Evolutionary conservation across 2,113 vertebrate genomes (phyloP).

Genomic region (Spheniscus mendiculus): DNA sequence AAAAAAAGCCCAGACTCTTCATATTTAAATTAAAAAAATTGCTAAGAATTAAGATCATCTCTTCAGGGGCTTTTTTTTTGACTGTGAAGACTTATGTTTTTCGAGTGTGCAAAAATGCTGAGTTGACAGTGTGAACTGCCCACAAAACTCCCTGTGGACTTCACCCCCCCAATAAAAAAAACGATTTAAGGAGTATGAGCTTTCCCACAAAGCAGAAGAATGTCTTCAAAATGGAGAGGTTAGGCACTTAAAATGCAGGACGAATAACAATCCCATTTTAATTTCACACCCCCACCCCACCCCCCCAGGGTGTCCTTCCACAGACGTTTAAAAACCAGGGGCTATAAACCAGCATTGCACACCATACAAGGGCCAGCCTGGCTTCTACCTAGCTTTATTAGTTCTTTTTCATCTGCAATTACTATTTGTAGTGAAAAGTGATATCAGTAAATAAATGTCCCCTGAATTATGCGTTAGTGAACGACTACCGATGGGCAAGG

Average conservation of each 20-base stretch:
- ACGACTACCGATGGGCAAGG: background rate
- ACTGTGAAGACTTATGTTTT: background rate
- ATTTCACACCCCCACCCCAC: too few species aligned
- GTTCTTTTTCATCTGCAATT: background rate
- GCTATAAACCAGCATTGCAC: background rate
- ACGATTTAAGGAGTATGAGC: background rate
- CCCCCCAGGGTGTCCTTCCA: too few species aligned
- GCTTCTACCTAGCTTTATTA: background rate
- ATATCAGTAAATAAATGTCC: background rate
- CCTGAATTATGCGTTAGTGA: background rate
- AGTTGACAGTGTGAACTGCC: conserved; percentile 20
- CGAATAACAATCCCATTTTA: conserved; percentile 1
- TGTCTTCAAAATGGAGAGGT: background rate
- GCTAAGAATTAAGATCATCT: background rate
- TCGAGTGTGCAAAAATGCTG: conserved; percentile 23
- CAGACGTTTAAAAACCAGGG: background rate
- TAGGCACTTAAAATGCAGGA: conserved; percentile 7
- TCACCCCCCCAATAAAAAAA: background rate
- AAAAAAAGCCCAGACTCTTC: background rate
- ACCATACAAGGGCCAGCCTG: background rate
- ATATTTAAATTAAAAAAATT: background rate
- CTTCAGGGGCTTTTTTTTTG: background rate
- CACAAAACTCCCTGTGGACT: background rate
- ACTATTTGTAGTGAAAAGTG: background rate
- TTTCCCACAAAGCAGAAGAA: conserved; percentile 42